Evolutionary conservation across 1,140 invertebrate species (phyloP).

Genomic region (Brachionus manjavacas): DNA sequence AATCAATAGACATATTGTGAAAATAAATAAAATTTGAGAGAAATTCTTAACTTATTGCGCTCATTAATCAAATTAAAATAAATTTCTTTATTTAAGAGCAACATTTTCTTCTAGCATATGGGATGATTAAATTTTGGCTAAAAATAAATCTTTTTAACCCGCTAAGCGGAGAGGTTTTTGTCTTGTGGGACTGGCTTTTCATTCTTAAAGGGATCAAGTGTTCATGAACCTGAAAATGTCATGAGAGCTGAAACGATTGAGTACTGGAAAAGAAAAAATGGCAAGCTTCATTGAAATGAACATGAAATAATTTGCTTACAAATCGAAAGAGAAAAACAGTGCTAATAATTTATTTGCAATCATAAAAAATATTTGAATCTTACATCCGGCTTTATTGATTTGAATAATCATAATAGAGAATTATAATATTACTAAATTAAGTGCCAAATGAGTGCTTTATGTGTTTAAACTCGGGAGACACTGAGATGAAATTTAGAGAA

Average conservation of each 20-base stretch:
- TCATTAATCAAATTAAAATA: not conserved
- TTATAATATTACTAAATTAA: conserved; percentile 2
- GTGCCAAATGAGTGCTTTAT: not conserved
- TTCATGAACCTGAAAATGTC: not conserved
- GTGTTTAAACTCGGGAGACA: not conserved
- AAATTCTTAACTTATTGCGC: not conserved
- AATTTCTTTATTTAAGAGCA: not conserved
- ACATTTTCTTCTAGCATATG: not conserved
- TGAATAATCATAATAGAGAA: conserved; percentile 19
- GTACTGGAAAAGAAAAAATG: not conserved
- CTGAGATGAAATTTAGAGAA: not conserved
- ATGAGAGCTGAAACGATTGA: not conserved
- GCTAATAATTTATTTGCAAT: conserved; percentile 11
- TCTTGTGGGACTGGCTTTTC: not conserved
- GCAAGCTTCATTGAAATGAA: not conserved
- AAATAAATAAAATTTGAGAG: not conserved
- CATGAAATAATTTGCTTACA: not conserved
- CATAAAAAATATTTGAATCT: conserved; percentile 31
- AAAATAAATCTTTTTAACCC: not conserved
- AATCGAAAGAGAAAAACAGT: not conserved
- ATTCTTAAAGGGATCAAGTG: not conserved
- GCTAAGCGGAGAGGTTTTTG: not conserved
- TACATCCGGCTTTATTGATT: conserved; percentile 22
- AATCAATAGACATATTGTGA: not conserved
- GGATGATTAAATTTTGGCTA: not conserved